A percentile compares a stretch with the other conserved stretches of the same genome.
Evolutionary conservation across 2,888 invertebrate genomes (phyloP).

Genomic region (Andrena fulva): DNA sequence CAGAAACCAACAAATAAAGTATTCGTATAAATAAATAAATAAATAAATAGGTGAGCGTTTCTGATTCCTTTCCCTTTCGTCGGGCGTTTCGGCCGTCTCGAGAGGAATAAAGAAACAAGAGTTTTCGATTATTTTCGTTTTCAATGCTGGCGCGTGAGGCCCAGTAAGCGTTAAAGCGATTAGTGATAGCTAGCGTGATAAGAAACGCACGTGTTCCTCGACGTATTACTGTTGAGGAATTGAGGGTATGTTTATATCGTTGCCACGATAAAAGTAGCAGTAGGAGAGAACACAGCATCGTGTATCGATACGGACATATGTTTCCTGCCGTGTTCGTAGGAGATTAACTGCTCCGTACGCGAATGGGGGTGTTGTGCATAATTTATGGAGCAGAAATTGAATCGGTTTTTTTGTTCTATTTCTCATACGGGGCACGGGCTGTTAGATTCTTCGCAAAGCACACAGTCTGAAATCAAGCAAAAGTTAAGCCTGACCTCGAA

Average conservation of each 20-base stretch:
- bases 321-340: not conserved
- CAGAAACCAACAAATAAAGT: conserved; percentile 54
- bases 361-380: not conserved
- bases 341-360: not conserved
- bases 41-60: conserved; percentile 46
- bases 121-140: conserved; percentile 19
- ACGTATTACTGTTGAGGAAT: conserved; percentile 53
- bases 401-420: not conserved
- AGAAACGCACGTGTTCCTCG: conserved; percentile 61
- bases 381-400: not conserved
- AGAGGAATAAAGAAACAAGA: conserved; percentile 31
- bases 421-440: not conserved
- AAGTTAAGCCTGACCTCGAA: not conserved
- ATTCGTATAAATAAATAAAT: conserved; percentile 63
- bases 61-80: not conserved
- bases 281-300: conserved; percentile 23
- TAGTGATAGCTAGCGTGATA: conserved; percentile 58
- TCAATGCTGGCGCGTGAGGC: conserved; percentile 58
- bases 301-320: conserved; percentile 6
- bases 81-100: not conserved
- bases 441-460: not conserved
- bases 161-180: conserved; percentile 66
- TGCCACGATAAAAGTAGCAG: conserved; percentile 49
- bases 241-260: conserved; percentile 59
- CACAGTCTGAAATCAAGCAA: conserved; percentile 26